phyloP scores from a whole-genome alignment of 2,888 invertebrate species.

The Caenorhabditis sinica region DNA sequence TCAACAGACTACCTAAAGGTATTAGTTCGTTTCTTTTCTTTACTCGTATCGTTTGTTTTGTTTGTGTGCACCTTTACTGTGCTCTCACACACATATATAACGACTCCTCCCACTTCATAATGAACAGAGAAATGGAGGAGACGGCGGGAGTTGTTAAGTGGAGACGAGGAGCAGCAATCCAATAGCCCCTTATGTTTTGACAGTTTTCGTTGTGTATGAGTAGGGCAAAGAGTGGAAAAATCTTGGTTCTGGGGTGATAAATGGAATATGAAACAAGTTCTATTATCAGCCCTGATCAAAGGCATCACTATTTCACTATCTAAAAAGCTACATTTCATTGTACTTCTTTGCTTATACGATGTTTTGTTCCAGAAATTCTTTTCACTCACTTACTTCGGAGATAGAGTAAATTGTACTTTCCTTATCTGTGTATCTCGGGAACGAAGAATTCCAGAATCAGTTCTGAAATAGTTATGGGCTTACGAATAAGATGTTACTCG shows the following conservation, averaged over 20 bases:
- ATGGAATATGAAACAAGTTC: no score
- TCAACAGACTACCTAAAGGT: slow-evolving; percentile 43
- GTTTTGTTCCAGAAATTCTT: no score
- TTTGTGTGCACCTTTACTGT: slow-evolving; percentile 45
- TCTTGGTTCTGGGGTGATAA: no score
- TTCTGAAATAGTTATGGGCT: no score
- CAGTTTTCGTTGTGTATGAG: slow-evolving; percentile 25
- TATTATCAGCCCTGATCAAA: no score
- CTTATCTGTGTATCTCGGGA: no score
- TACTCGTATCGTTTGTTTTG: slow-evolving; percentile 54
- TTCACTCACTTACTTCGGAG: no score
- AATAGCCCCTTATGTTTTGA: slow-evolving; percentile 24
- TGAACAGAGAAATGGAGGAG: neutral
- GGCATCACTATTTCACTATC: no score
- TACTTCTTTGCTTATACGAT: no score
- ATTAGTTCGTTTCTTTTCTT: slow-evolving; percentile 15
- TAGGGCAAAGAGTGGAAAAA: slow-evolving; percentile 24
- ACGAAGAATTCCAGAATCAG: no score
- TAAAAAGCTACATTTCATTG: no score
- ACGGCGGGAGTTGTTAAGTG: slow-evolving; percentile 14
- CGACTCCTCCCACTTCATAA: slow-evolving; percentile 18
- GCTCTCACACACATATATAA: slow-evolving; percentile 5
- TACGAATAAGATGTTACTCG: neutral
- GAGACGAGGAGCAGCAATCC: neutral
- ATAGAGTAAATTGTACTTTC: no score